Percentiles rank a stretch among this genome's conserved stretches.
These are phyloP conservation scores for Desmophyllum pertusum DNA, from an alignment of 92 coral and sea anemone species.

Conservation along the genomic window DNA sequence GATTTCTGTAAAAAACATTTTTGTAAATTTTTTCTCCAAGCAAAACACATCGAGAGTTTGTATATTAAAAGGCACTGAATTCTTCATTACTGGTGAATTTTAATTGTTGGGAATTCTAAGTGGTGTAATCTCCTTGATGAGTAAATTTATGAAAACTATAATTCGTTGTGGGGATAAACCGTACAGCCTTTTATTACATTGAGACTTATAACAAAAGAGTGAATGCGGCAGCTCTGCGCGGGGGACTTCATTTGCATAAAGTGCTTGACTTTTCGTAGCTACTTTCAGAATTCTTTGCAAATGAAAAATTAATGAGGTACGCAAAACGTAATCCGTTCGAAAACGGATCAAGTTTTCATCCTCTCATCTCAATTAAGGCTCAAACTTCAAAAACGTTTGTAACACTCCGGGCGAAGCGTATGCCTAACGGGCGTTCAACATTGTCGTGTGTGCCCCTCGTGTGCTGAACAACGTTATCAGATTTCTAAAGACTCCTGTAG, in stretches of 20 bases:
- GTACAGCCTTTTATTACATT: constrained; percentile 2
- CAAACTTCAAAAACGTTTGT: neutral
- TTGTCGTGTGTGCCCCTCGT: constrained; percentile 8
- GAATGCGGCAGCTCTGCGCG: constrained; percentile 6
- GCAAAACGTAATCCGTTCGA: neutral
- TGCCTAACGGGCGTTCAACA: neutral
- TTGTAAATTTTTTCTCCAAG: constrained; percentile 38
- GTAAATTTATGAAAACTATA: constrained; percentile 28
- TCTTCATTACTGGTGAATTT: constrained; percentile 2
- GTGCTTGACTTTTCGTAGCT: constrained; percentile 45
- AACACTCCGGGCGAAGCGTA: neutral
- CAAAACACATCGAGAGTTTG: constrained; percentile 33
- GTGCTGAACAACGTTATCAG: constrained; percentile 34
- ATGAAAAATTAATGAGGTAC: constrained; percentile 25
- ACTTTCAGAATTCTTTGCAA: constrained; percentile 20
- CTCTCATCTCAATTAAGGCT: neutral
- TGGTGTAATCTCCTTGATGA: constrained; percentile 24
- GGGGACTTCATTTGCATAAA: constrained; percentile 34
- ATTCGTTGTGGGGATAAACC: constrained; percentile 24
- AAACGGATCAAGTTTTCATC: neutral
- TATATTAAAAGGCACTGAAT: constrained; percentile 35
- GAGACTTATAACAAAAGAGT: constrained; percentile 22
- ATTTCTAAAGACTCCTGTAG: constrained; percentile 27
- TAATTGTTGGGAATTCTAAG: constrained; percentile 15
- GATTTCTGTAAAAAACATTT: constrained; percentile 21